A percentile compares a stretch with the other conserved stretches of the same genome.
phyloP scores from a whole-genome alignment of 2,888 invertebrate genomes.

The Palloptera scutellata region DNA sequence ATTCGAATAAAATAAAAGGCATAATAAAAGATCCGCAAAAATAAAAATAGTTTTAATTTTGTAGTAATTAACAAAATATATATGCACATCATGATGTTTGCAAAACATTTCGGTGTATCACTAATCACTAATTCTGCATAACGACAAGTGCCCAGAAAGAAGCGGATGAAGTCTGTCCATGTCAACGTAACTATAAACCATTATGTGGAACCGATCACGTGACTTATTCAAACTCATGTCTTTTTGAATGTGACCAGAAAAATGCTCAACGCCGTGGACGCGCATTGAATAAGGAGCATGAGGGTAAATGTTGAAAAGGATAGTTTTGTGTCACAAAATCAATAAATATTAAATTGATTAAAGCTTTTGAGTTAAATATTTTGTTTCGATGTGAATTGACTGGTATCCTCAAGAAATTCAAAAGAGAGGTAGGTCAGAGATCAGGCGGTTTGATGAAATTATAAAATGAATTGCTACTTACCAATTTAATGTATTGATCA shows the following conservation, averaged over 20 bases:
- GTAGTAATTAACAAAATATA: background rate
- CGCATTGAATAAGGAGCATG: slow-evolving; percentile 44
- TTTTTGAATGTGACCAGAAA: slow-evolving; percentile 48
- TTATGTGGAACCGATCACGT: slow-evolving; percentile 50
- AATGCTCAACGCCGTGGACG: slow-evolving; percentile 48
- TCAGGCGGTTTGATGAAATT: no score
- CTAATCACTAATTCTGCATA: slow-evolving; percentile 37
- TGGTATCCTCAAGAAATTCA: no score
- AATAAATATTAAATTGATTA: no score
- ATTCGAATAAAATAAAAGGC: no score
- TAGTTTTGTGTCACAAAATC: background rate
- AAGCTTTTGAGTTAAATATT: no score
- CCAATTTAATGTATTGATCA: no score
- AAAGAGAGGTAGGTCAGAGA: no score
- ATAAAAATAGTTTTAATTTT: no score
- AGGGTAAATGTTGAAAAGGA: slow-evolving; percentile 45
- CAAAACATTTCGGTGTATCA: slow-evolving; percentile 35
- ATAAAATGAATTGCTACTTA: no score
- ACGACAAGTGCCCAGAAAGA: slow-evolving; percentile 23
- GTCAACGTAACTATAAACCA: slow-evolving; percentile 54
- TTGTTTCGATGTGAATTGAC: no score
- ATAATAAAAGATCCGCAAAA: no score
- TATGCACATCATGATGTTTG: slow-evolving; percentile 43
- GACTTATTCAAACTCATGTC: slow-evolving; percentile 54
- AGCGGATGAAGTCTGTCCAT: slow-evolving; percentile 45